phyloP scores from a whole-genome alignment of 2,888 invertebrate genomes.

The Fragum sueziense region DNA sequence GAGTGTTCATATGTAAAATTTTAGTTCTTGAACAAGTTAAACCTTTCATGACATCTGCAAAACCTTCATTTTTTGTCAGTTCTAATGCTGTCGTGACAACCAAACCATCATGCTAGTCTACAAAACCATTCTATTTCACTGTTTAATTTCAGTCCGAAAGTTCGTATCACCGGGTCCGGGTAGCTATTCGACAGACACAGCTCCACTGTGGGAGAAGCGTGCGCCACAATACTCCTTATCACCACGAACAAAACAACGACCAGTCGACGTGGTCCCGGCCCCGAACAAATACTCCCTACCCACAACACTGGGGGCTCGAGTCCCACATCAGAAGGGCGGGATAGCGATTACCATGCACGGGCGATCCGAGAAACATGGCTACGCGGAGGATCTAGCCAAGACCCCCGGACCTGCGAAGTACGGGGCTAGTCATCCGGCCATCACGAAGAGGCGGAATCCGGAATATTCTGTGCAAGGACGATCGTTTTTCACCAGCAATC shows the following conservation, averaged over 20 bases:
- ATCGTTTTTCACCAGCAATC: constrained; percentile 45
- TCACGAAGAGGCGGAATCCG: constrained; percentile 60
- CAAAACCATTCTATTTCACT: too few relatives aligned
- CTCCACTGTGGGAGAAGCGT: constrained; percentile 59
- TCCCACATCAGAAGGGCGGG: constrained; percentile 60
- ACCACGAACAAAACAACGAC: constrained; percentile 56
- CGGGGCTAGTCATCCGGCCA: constrained; percentile 49
- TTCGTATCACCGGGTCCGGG: constrained; percentile 66
- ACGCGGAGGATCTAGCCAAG: constrained; percentile 68
- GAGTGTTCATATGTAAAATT: too few relatives aligned
- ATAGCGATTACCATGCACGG: constrained; percentile 52
- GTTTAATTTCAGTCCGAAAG: constrained; percentile 45
- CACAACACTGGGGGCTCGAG: constrained; percentile 63
- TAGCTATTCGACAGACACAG: constrained; percentile 62
- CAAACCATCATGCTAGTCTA: too few relatives aligned
- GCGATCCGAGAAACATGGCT: constrained; percentile 60
- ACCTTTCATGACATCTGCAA: too few relatives aligned
- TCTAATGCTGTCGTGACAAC: too few relatives aligned
- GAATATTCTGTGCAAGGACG: constrained; percentile 66
- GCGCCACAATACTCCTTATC: constrained; percentile 70
- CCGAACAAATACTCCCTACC: constrained; percentile 69
- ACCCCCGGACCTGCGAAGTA: constrained; percentile 71
- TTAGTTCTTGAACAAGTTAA: too few relatives aligned
- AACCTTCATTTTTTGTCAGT: too few relatives aligned
- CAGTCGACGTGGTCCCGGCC: constrained; percentile 62